Conservation (phyloP, 30 jellyfish, hydroid and myxozoan genomes). For the Mastigias papua region DNA sequence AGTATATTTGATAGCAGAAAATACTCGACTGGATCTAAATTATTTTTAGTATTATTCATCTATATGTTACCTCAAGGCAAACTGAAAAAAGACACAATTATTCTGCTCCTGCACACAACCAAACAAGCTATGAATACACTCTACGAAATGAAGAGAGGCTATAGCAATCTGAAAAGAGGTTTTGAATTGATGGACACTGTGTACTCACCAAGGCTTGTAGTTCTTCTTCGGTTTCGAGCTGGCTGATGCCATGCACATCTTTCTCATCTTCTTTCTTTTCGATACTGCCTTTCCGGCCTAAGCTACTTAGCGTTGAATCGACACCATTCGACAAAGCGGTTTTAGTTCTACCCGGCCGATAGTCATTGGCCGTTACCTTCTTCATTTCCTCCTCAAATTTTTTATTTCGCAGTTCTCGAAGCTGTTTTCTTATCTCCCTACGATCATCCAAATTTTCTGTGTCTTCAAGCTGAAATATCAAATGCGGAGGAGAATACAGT, state of each 20-base stretch:
- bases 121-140: too few relatives aligned
- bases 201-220: slow-evolving; percentile 94
- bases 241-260: slow-evolving; percentile 85
- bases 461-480: slow-evolving; percentile 82
- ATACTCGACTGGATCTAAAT: too few relatives aligned
- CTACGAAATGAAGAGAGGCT: too few relatives aligned
- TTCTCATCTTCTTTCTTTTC: slow-evolving; percentile 71
- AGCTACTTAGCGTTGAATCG: slow-evolving; percentile 61
- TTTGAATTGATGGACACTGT: too few relatives aligned
- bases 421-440: slow-evolving; percentile 87
- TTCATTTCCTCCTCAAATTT: slow-evolving; percentile 95
- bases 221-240: slow-evolving; percentile 85
- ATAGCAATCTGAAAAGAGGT: too few relatives aligned
- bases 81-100: too few relatives aligned
- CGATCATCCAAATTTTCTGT: slow-evolving; percentile 95
- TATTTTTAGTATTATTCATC: too few relatives aligned
- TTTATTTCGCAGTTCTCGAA: slow-evolving; percentile 89
- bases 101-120: too few relatives aligned
- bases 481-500: too few relatives aligned
- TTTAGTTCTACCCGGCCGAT: slow-evolving; percentile 65
- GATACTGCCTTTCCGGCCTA: slow-evolving; percentile 56
- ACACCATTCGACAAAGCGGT: slow-evolving; percentile 79
- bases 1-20: too few relatives aligned
- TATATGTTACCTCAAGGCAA: too few relatives aligned
- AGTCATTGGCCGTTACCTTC: slow-evolving; percentile 88